Percentiles rank a stretch among this genome's conserved stretches.
phyloP scores from a whole-genome alignment of 2,797 vertebrate species.

The Spheniscus humboldti region DNA sequence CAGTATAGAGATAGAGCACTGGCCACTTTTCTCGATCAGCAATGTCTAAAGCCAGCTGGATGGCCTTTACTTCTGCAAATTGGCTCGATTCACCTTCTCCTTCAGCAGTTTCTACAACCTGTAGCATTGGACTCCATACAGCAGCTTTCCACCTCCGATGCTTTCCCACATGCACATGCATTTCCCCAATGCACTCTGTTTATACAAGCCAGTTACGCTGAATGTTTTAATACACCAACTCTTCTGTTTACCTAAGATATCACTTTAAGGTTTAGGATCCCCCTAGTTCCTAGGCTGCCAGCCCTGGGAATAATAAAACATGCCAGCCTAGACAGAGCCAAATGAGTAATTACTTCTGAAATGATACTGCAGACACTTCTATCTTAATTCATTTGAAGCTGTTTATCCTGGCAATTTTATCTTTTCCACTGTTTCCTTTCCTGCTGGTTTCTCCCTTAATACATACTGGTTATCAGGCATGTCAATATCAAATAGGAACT shows the following conservation, averaged over 20 bases:
- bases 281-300: background rate
- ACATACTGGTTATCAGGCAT: background rate
- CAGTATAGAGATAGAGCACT: no score
- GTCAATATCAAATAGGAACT: background rate
- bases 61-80: no score
- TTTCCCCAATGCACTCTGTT: background rate
- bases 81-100: no score
- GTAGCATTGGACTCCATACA: no score
- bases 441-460: background rate
- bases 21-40: no score
- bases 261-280: background rate
- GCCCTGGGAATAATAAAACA: background rate
- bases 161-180: no score
- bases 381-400: background rate
- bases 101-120: no score
- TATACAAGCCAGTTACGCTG: background rate
- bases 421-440: background rate
- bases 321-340: background rate
- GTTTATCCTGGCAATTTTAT: background rate
- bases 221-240: background rate
- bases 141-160: no score
- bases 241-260: background rate
- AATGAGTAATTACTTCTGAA: background rate
- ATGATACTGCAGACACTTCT: background rate
- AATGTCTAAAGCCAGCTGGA: no score